Evolutionary conservation across 2,888 invertebrate genomes (phyloP), one percentile per base, ranked within the genome.

Genomic region (Ichneumoninae sp.): DNA sequence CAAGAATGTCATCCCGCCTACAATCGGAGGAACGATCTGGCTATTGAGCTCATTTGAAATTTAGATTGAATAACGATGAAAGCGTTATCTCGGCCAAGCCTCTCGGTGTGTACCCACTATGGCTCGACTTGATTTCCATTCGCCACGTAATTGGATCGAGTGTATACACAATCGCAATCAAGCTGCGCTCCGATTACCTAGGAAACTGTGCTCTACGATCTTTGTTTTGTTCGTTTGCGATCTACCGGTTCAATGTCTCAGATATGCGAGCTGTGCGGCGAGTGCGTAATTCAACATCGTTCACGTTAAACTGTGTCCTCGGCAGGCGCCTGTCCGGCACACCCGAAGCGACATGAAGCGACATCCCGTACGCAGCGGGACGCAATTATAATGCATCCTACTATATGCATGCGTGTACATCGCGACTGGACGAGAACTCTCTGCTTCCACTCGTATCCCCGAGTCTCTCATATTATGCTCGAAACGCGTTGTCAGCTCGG

Each of bases 61-160:
- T 73, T 82, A 82, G 78, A 85, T 85, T 70, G 81, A 57, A 63
- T 33, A 78, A 82, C 78, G 78, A 82, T 50, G 74, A 82, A 71
- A 82, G 74, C 81, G 74, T 81, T 81, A 60, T 70, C 66, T 77
- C 73, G 33, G 63, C 50, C 44, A 57, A 63, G 69, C 69, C 50
- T 52, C 57, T 54, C 52, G 40, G n/a, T 54, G 13, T 57, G 13
- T 26, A 19, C 2, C 19, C 13, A 36, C 50, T 40, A 22, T 19
- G 60, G 47, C 57, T 57, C 54, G 26, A 44, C 8, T 78, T 57
- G 19, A 44, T 66, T 73, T 68, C 66, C 63, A 75, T 65, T 79
- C 69, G 54, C 70, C 54, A 16, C 47, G 75, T 83, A 79, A 79
- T 83, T 79, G 83, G 63, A 83, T 66, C 79, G 83, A 83, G 74